Evolutionary conservation across 2,797 vertebrate genomes (phyloP).

Genomic region (Pipistrellus pipistrellus): DNA sequence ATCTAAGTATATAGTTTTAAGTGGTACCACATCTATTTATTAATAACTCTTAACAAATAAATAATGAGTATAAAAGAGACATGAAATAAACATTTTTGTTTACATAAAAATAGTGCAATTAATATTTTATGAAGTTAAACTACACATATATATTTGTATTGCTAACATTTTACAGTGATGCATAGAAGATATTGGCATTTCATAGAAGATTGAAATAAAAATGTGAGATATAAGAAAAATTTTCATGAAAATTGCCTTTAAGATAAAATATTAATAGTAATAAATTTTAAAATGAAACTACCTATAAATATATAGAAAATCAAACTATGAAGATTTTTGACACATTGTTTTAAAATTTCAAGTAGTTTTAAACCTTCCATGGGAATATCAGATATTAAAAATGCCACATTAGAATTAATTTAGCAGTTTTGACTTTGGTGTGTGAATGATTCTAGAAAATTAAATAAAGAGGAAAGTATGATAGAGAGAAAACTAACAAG

Average conservation of each 20-base stretch:
- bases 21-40: not conserved
- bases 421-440: conserved; percentile 35
- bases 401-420: conserved; percentile 20
- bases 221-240: conserved; percentile 15
- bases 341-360: conserved; percentile 41
- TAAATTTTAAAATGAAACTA: conserved; percentile 41
- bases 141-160: conserved; percentile 37
- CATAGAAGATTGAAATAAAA: conserved; percentile 59
- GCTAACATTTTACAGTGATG: conserved; percentile 12
- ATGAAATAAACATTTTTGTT: conserved; percentile 42
- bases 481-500: conserved; percentile 24
- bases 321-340: conserved; percentile 17
- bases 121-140: conserved; percentile 46
- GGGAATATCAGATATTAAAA: conserved; percentile 39
- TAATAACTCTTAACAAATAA: conserved; percentile 40
- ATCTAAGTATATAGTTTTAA: conserved; percentile 52
- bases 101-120: not conserved
- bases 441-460: conserved; percentile 26
- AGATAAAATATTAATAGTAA: conserved; percentile 46
- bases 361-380: conserved; percentile 1
- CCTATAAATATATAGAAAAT: not conserved
- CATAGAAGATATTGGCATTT: not conserved
- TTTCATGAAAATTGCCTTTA: conserved; percentile 33
- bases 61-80: not conserved
- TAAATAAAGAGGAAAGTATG: not conserved